phyloP scores from a whole-genome alignment of 2,888 invertebrate genomes.

The Pogonocherus hispidulus region DNA sequence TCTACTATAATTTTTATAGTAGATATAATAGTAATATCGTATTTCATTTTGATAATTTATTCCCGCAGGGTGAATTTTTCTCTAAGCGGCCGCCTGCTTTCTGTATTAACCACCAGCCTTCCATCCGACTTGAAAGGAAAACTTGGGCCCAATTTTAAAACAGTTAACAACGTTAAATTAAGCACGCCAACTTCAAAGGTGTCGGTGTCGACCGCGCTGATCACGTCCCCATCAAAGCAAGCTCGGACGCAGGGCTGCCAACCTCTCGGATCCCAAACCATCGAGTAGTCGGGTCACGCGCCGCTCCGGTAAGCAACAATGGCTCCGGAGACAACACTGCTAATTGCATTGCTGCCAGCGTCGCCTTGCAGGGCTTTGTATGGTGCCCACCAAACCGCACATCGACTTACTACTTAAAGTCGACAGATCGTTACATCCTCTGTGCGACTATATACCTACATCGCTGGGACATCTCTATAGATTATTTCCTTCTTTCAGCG shows the following conservation, averaged over 20 bases:
- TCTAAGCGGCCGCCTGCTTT: conserved; percentile 38
- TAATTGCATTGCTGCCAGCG: conserved; percentile 65
- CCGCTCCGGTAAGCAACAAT: conserved; percentile 66
- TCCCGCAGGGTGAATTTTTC: conserved; percentile 41
- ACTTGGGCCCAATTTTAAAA: conserved; percentile 59
- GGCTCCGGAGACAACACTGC: conserved; percentile 66
- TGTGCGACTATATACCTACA: too few relatives aligned
- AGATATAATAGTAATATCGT: too few relatives aligned
- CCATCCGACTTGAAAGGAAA: conserved; percentile 49
- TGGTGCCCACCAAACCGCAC: conserved; percentile 52
- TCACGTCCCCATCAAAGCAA: conserved; percentile 60
- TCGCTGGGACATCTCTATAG: too few relatives aligned
- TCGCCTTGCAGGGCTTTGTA: conserved; percentile 56
- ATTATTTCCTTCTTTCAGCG: neutral
- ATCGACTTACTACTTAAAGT: conserved; percentile 57
- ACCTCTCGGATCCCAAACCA: conserved; percentile 32
- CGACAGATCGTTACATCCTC: conserved; percentile 47
- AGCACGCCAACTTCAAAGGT: conserved; percentile 66
- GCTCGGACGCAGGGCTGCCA: conserved; percentile 32
- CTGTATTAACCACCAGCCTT: neutral
- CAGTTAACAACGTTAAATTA: conserved; percentile 66
- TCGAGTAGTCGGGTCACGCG: conserved; percentile 63
- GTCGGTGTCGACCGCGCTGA: conserved; percentile 52
- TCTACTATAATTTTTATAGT: conserved; percentile 23
- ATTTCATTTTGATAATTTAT: conserved; percentile 48